Conservation (phyloP, 2,113 vertebrate species). For the Microtus montanus region DNA sequence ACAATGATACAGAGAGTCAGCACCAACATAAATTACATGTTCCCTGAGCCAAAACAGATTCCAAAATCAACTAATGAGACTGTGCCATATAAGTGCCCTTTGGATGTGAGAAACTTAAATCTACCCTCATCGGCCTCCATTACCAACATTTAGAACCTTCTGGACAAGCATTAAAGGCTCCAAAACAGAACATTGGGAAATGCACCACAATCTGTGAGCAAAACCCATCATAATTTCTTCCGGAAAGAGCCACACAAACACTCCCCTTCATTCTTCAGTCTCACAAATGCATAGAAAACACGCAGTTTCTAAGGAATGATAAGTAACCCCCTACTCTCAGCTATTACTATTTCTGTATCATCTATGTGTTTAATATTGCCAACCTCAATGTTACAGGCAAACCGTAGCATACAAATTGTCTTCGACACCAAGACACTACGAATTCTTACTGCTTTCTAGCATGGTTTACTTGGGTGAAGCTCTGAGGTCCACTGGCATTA, state of each 20-base stretch:
- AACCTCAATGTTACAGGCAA: neutral
- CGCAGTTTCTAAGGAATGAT: neutral
- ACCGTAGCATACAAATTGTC: neutral
- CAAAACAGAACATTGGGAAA: no score
- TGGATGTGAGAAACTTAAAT: neutral
- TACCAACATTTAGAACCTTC: slow-evolving; percentile 12
- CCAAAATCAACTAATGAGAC: neutral
- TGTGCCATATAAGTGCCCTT: neutral
- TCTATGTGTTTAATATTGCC: neutral
- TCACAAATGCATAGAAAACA: neutral
- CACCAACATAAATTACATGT: neutral
- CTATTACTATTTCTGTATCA: neutral
- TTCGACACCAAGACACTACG: neutral
- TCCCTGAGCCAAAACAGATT: neutral
- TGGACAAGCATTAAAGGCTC: no score
- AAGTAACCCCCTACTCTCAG: neutral
- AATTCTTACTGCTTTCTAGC: slow-evolving; percentile 14
- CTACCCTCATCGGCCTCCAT: neutral
- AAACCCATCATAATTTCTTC: neutral
- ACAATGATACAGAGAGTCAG: neutral
- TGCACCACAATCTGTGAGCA: no score
- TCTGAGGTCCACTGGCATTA: neutral
- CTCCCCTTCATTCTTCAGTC: neutral
- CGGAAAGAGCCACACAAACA: neutral
- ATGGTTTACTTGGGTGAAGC: neutral